These are phyloP conservation scores for Rhea americana DNA, from an alignment of 2,113 vertebrate genomes.

Conservation along the genomic window DNA sequence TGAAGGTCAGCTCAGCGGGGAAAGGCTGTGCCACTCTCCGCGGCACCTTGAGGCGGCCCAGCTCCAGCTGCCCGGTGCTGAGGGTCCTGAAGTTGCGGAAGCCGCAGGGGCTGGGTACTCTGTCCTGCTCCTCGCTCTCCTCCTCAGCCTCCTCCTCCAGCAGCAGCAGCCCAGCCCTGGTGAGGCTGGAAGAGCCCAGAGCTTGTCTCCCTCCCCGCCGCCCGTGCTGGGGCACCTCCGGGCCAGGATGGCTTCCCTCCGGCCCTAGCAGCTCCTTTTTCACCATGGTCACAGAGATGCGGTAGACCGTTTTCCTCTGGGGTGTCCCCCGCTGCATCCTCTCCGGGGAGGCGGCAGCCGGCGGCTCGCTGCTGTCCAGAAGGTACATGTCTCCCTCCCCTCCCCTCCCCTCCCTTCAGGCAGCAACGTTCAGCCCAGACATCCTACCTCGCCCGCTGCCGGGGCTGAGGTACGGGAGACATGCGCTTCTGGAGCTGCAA, in stretches of 20 bases:
- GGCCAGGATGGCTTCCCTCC: neutral
- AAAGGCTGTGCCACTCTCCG: constrained; percentile 32
- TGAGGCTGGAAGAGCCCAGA: constrained; percentile 31
- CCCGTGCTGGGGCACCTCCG: neutral
- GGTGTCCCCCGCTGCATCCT: constrained; percentile 83
- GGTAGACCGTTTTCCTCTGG: constrained; percentile 88
- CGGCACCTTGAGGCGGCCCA: constrained; percentile 80
- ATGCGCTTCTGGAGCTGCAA: neutral
- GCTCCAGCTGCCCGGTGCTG: constrained; percentile 92
- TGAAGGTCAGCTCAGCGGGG: constrained; percentile 10
- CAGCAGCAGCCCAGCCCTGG: constrained; percentile 60
- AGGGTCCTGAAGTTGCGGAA: constrained; percentile 87
- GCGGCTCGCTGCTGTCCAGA: constrained; percentile 78
- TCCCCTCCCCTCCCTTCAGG: neutral
- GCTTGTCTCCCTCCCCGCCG: neutral
- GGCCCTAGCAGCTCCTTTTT: constrained; percentile 85
- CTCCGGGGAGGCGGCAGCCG: constrained; percentile 71
- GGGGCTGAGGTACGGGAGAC: neutral
- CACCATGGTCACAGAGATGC: constrained; percentile 94
- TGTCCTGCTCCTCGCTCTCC: constrained; percentile 69
- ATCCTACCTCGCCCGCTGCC: neutral
- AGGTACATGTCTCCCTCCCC: constrained; percentile 80
- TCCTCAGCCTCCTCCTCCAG: constrained; percentile 79
- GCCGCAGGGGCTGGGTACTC: constrained; percentile 55
- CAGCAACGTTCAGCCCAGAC: neutral